Conservation (phyloP, 2,888 invertebrate genomes). For the Agonopterix heracliana region DNA sequence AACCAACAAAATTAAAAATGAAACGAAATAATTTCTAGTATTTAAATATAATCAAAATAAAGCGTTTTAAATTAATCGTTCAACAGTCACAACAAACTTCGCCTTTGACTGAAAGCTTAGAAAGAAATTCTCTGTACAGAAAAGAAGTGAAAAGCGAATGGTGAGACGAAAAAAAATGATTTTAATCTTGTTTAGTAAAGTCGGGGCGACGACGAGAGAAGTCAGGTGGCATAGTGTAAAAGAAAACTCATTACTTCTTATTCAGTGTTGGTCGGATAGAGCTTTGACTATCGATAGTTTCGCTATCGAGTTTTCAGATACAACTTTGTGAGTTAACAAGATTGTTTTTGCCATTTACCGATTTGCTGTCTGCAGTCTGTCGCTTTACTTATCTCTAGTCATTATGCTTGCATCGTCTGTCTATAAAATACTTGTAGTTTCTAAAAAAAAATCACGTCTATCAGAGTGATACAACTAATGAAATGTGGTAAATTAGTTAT, state of each 20-base stretch:
- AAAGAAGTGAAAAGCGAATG: slow-evolving; percentile 27
- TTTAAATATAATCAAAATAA: neutral
- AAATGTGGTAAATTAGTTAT: too few species aligned
- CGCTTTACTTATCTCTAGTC: neutral
- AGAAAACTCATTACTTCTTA: slow-evolving; percentile 74
- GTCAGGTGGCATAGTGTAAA: slow-evolving; percentile 63
- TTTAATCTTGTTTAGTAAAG: slow-evolving; percentile 67
- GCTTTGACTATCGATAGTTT: slow-evolving; percentile 26
- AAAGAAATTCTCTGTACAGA: slow-evolving; percentile 21
- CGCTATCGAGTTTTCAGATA: slow-evolving; percentile 28
- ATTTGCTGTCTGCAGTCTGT: too few species aligned
- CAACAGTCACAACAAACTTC: slow-evolving; percentile 22
- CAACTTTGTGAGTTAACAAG: too few species aligned
- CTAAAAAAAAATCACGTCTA: too few species aligned
- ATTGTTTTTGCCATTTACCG: too few species aligned
- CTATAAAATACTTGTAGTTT: too few species aligned
- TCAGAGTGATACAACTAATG: too few species aligned
- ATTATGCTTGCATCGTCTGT: too few species aligned
- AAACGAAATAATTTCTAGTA: too few species aligned
- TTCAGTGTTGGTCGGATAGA: slow-evolving; percentile 47
- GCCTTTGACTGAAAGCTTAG: slow-evolving; percentile 17
- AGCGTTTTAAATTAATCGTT: neutral
- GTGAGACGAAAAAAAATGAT: slow-evolving; percentile 47
- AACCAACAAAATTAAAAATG: too few species aligned
- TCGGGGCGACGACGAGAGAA: slow-evolving; percentile 51